Percentiles rank a stretch among this genome's conserved stretches.
Evolutionary conservation across 2,113 vertebrate species (phyloP).

Genomic region (Lamprologus lemairii): DNA sequence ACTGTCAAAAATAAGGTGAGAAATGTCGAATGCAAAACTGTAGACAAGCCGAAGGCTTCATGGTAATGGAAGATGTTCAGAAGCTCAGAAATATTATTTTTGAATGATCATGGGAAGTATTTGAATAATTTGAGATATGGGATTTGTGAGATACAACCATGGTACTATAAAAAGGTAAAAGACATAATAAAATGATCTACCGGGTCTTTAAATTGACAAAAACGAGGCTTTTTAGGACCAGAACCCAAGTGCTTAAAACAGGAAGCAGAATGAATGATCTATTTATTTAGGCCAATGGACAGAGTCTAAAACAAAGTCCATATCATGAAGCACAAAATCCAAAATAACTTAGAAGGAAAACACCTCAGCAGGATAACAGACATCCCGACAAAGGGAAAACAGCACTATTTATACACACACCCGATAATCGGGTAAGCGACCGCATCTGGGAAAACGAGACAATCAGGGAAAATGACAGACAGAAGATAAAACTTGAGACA

Average conservation of each 20-base stretch:
- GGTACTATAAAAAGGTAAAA: not conserved
- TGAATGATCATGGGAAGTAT: not conserved
- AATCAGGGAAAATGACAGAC: not conserved
- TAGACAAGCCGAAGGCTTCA: not conserved
- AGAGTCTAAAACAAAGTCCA: not conserved
- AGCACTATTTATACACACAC: not conserved
- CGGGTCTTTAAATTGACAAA: not conserved
- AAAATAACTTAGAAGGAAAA: not conserved
- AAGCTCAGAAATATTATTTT: not conserved
- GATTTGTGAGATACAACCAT: not conserved
- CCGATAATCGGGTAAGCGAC: accelerated
- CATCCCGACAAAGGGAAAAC: not conserved
- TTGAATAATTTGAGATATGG: not conserved
- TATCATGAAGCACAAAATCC: not conserved
- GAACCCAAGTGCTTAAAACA: not conserved
- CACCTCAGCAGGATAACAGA: not conserved
- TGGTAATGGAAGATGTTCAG: not conserved
- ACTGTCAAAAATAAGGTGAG: not conserved
- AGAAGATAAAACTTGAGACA: not conserved
- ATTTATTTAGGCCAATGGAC: not conserved
- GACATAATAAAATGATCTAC: not conserved
- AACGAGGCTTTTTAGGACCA: accelerated
- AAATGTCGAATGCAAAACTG: not conserved
- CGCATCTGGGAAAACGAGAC: accelerated
- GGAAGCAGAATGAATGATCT: not conserved